phyloP scores from a whole-genome alignment of 2,113 vertebrate species.

The Oreochromis niloticus region DNA sequence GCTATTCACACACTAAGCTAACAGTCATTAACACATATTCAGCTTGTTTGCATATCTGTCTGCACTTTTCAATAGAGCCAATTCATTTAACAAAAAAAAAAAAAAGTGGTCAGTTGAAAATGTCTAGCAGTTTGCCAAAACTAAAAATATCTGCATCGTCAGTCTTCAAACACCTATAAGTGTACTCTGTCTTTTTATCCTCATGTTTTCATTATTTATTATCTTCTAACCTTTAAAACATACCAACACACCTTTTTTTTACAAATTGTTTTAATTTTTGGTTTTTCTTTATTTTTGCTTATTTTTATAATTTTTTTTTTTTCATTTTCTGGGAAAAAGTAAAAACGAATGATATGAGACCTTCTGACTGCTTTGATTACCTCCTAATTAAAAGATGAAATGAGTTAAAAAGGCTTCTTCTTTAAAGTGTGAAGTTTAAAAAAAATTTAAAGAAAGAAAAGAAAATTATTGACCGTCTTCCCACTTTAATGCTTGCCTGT shows the following conservation, averaged over 20 bases:
- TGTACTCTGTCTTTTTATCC: background rate
- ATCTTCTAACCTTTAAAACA: background rate
- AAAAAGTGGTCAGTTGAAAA: background rate
- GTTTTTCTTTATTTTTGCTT: fast-evolving
- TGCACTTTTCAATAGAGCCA: conserved; percentile 55
- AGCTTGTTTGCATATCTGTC: conserved; percentile 62
- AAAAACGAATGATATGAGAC: background rate
- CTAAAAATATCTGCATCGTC: background rate
- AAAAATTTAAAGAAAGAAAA: background rate
- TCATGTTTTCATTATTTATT: background rate
- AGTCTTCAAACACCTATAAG: background rate
- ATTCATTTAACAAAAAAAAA: conserved; percentile 8
- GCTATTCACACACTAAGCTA: conserved; percentile 50
- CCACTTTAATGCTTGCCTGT: background rate
- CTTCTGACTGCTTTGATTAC: background rate
- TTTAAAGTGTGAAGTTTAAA: background rate
- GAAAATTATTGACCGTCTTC: background rate
- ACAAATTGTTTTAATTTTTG: fast-evolving
- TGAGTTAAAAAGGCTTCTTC: background rate
- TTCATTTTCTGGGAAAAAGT: background rate
- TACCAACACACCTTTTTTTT: background rate
- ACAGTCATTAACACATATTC: conserved; percentile 59
- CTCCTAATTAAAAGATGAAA: background rate
- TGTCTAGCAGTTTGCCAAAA: background rate
- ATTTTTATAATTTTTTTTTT: background rate